Evolutionary conservation across 2,888 invertebrate genomes (phyloP).

Genomic region (Amblyjoppa proteus): DNA sequence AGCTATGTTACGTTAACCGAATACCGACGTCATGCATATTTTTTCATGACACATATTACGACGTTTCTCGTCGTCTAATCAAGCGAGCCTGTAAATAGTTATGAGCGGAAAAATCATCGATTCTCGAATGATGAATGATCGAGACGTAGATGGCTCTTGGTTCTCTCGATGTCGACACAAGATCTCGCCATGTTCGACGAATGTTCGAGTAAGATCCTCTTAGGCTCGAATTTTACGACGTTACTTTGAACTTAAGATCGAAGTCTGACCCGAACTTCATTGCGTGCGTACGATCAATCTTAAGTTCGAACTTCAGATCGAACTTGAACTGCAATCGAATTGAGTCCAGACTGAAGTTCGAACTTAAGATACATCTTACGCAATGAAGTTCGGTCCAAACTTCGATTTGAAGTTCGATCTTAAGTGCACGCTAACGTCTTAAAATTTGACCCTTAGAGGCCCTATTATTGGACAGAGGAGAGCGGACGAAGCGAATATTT

Average conservation of each 20-base stretch:
- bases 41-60: slow-evolving; percentile 36
- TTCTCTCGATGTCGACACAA: not conserved
- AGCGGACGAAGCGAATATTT: not conserved
- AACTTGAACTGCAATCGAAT: too few relatives aligned
- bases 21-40: slow-evolving; percentile 31
- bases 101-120: slow-evolving; percentile 47
- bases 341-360: too few relatives aligned
- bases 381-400: too few relatives aligned
- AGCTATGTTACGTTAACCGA: slow-evolving; percentile 24
- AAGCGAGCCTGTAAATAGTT: slow-evolving; percentile 39
- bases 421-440: too few relatives aligned
- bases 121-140: slow-evolving; percentile 41
- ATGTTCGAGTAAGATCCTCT: not conserved
- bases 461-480: not conserved
- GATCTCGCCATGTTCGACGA: slow-evolving; percentile 22
- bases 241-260: too few relatives aligned
- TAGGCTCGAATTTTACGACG: not conserved
- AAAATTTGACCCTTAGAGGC: not conserved
- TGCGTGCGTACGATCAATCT: too few relatives aligned
- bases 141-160: slow-evolving; percentile 27
- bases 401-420: too few relatives aligned
- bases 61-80: slow-evolving; percentile 13
- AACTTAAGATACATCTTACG: too few relatives aligned
- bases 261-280: too few relatives aligned
- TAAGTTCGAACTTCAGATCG: too few relatives aligned